A percentile compares a stretch with the other conserved stretches of the same genome.
Conservation (phyloP, 2,797 vertebrate genomes). For the Craterocephalus amniculus region DNA sequence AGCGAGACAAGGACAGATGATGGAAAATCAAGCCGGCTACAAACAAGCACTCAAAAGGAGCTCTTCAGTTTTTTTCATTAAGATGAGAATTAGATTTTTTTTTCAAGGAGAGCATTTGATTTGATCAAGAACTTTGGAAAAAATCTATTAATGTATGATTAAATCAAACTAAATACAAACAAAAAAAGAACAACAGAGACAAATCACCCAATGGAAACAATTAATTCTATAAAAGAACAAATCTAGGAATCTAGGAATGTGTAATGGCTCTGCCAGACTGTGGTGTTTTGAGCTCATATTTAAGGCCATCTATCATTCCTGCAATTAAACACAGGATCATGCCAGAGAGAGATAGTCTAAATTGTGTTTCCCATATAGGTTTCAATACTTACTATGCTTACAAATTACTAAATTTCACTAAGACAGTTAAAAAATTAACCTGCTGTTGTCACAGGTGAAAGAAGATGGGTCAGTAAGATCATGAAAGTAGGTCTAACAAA, state of each 20-base stretch:
- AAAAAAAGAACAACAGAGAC: too few species aligned
- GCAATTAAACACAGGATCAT: too few species aligned
- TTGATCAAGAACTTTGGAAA: background rate
- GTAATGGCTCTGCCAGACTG: background rate
- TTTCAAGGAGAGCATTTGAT: background rate
- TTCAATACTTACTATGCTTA: background rate
- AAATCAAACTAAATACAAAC: background rate
- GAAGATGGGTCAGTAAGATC: background rate
- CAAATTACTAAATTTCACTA: background rate
- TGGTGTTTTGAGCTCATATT: background rate
- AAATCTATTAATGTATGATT: background rate
- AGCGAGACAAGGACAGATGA: background rate
- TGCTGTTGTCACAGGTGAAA: background rate
- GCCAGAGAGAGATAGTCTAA: too few species aligned
- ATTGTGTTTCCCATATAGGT: background rate
- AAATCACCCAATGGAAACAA: background rate
- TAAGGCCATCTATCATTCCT: background rate
- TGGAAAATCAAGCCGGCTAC: background rate
- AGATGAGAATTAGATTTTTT: too few species aligned
- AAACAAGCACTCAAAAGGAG: background rate
- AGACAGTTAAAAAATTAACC: background rate
- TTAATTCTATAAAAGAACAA: too few species aligned
- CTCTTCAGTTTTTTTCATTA: background rate
- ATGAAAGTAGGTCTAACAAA: background rate
- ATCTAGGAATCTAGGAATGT: too few species aligned